Base-by-base conservation (phyloP, 2,888 invertebrate species). In the Scaptomyza caliginosa region DNA sequence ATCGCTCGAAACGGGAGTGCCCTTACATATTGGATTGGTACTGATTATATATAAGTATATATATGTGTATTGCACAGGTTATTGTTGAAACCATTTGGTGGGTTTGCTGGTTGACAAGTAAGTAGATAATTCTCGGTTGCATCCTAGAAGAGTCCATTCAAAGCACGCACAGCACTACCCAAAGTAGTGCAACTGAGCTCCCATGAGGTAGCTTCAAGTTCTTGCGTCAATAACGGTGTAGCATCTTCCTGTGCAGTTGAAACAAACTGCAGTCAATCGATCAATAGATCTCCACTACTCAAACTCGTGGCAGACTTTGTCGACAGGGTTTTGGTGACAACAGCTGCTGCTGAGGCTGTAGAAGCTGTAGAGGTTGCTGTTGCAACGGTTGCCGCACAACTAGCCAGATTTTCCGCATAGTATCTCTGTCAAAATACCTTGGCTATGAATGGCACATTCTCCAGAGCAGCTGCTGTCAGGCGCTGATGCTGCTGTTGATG, bases 401-500 rank as follows among this genome's bases (percentile, higher is more conserved):
- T 58, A 38, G 77, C 86, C 80, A 90, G 50, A 10, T 88, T 88
- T 43, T 91, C 91, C 42, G 91, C 90, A 68, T 91, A 91, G 84
- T 92, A 92, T 85, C 90, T 83, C 74, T 92, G 92, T 92, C 92
- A 92, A 88, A 92, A 92, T 59, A 92, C 92, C 84, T 92, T 92
- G 3, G 92, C 92, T 30, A 92, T 92, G 60, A 92, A 92, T 6
- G 92, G 91, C 13, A 91, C 89, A 57, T 88, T 90, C 51, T 90
- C 91, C 73, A 90, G 81, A 46, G 89, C 79, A 4, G 89, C 84
- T 0, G 86, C 88, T 1, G 89, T 77, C 0, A 87, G 60, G 4
- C 88, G 75, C 11, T 80, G 89, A 58, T 88, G 88, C 21, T 71
- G 78, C 17, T 71, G 77, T 8, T 75, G 83, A 13, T 56, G 77